These are phyloP conservation scores for Caerostris darwini DNA, from an alignment of 1,140 invertebrate genomes.

Conservation along the genomic window DNA sequence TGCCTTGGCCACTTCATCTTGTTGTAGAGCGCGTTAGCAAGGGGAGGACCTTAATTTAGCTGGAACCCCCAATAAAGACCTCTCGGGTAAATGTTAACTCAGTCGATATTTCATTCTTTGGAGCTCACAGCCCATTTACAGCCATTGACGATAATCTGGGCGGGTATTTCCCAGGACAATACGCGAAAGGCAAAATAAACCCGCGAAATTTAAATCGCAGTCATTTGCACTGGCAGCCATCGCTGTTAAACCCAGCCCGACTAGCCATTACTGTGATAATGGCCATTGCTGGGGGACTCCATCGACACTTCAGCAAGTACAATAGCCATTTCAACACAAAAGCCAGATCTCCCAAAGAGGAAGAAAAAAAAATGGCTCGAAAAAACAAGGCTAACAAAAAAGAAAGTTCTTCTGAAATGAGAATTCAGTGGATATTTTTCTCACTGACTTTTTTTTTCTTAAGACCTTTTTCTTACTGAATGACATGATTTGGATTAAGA, in stretches of 20 bases:
- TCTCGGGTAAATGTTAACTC: conserved; percentile 20
- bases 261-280: conserved; percentile 20
- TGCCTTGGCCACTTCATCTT: conserved; percentile 8
- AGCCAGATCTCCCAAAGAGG: background rate
- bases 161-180: conserved; percentile 25
- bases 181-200: conserved; percentile 26
- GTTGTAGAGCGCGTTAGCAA: background rate
- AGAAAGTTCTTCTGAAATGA: background rate
- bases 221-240: background rate
- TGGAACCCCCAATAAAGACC: conserved; percentile 30
- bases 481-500: background rate
- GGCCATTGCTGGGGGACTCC: background rate
- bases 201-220: conserved; percentile 31
- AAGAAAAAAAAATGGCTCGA: background rate
- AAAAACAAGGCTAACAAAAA: background rate
- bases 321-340: conserved; percentile 29
- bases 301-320: conserved; percentile 23
- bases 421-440: conserved; percentile 29
- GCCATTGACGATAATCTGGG: conserved; percentile 20
- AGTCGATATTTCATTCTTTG: conserved; percentile 24
- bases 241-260: background rate
- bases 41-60: background rate
- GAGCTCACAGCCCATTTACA: conserved; percentile 20
- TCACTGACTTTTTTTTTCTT: background rate
- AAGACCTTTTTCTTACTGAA: background rate